Conservation (phyloP, 2,888 invertebrate genomes). For the Acleris sparsana region DNA sequence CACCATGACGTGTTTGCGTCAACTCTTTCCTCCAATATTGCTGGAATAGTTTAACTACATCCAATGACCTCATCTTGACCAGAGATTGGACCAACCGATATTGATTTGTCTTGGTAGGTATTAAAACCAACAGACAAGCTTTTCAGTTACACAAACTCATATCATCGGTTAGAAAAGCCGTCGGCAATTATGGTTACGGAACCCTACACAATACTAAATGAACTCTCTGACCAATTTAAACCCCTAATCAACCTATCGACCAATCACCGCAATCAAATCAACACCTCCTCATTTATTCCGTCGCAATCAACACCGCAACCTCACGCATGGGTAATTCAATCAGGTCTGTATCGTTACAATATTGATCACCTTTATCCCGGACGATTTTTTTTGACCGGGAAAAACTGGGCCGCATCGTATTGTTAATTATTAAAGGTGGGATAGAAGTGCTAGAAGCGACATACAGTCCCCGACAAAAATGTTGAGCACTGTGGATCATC, state of each 20-base stretch:
- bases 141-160: too few species aligned
- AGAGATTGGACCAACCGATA: too few species aligned
- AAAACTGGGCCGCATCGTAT: conserved; percentile 56
- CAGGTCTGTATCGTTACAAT: conserved; percentile 56
- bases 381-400: conserved; percentile 50
- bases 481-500: too few species aligned
- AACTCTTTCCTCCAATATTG: too few species aligned
- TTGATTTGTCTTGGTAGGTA: too few species aligned
- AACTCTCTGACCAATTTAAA: conserved; percentile 3
- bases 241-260: conserved; percentile 7
- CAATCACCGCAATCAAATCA: conserved; percentile 33
- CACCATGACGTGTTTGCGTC: too few species aligned
- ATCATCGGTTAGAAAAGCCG: too few species aligned
- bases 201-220: background rate
- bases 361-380: conserved; percentile 68
- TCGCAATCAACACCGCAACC: conserved; percentile 47
- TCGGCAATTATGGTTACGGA: background rate
- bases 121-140: too few species aligned
- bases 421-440: conserved; percentile 68
- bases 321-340: conserved; percentile 62
- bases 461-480: too few species aligned
- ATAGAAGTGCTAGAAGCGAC: conserved; percentile 44
- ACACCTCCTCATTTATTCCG: conserved; percentile 34
- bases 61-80: too few species aligned
- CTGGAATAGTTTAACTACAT: too few species aligned